A percentile compares a stretch with the other conserved stretches of the same genome.
Conservation (phyloP, 1,140 invertebrate species). For the Dinothrombium tinctorium region DNA sequence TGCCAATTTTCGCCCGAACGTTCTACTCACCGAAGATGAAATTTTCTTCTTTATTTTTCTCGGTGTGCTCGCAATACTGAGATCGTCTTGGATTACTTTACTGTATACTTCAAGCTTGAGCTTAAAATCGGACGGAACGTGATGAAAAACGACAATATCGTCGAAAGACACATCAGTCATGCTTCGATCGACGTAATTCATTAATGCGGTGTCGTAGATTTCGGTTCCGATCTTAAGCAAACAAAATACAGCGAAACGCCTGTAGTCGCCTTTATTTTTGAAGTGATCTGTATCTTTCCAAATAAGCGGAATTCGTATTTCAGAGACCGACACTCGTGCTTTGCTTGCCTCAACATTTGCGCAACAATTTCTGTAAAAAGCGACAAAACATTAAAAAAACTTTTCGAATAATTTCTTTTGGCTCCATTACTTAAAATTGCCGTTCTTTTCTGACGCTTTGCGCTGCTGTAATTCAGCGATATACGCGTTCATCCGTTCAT, state of each 20-base stretch:
- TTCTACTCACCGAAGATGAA: constrained; percentile 39
- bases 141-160: constrained; percentile 37
- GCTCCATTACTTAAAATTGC: neutral
- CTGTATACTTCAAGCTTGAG: constrained; percentile 39
- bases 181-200: constrained; percentile 38
- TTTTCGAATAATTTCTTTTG: neutral
- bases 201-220: constrained; percentile 38
- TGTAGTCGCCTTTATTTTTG: constrained; percentile 43
- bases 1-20: constrained; percentile 36
- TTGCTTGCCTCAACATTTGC: too few relatives aligned
- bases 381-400: neutral
- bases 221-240: constrained; percentile 38
- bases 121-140: constrained; percentile 36
- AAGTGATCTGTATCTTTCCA: constrained; percentile 47
- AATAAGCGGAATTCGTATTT: constrained; percentile 41
- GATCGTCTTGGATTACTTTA: constrained; percentile 38
- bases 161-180: constrained; percentile 44
- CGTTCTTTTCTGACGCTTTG: constrained; percentile 23
- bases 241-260: constrained; percentile 44
- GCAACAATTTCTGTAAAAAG: too few relatives aligned
- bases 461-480: constrained; percentile 37
- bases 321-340: constrained; percentile 13
- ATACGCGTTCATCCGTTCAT: constrained; percentile 39
- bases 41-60: constrained; percentile 39
- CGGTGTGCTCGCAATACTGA: constrained; percentile 39